Evolutionary conservation across 92 coral and sea anemone species (phyloP).

Genomic region (Palythoa caribaeorum): DNA sequence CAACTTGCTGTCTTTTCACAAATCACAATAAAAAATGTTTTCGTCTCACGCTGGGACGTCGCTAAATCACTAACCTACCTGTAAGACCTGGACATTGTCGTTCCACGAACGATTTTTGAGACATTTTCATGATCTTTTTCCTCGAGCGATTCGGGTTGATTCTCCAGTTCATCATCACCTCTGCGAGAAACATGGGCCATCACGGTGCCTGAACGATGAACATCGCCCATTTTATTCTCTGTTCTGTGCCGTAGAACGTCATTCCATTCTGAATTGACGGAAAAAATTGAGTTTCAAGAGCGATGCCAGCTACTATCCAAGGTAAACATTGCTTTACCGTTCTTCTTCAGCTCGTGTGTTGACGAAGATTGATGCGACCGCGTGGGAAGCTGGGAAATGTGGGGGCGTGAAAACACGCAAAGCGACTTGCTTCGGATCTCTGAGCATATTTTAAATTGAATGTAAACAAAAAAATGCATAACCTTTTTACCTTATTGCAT

Average conservation of each 20-base stretch:
- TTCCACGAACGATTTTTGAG: conserved; percentile 47
- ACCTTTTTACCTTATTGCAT: background rate
- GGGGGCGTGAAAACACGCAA: conserved; percentile 51
- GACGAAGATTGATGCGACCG: conserved; percentile 42
- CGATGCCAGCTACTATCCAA: conserved; percentile 3
- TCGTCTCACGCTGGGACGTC: conserved; percentile 45
- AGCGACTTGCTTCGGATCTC: background rate
- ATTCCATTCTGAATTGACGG: conserved; percentile 39
- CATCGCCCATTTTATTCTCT: conserved; percentile 11
- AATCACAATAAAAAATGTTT: conserved; percentile 18
- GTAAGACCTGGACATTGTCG: conserved; percentile 37
- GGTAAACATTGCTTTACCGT: conserved; percentile 42
- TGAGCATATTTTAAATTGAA: background rate
- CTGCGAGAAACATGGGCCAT: background rate
- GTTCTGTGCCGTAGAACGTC: conserved; percentile 19
- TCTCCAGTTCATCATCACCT: conserved; percentile 18
- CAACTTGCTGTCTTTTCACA: conserved; percentile 9
- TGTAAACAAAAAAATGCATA: background rate
- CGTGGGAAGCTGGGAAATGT: conserved; percentile 51
- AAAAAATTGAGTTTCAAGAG: conserved; percentile 20
- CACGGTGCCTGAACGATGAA: conserved; percentile 15
- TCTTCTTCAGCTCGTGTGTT: conserved; percentile 21
- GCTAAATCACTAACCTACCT: conserved; percentile 45
- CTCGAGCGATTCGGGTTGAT: background rate
- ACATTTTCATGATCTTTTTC: conserved; percentile 26